Conservation (phyloP, 2,113 vertebrate species). For the Sylvietta virens region DNA sequence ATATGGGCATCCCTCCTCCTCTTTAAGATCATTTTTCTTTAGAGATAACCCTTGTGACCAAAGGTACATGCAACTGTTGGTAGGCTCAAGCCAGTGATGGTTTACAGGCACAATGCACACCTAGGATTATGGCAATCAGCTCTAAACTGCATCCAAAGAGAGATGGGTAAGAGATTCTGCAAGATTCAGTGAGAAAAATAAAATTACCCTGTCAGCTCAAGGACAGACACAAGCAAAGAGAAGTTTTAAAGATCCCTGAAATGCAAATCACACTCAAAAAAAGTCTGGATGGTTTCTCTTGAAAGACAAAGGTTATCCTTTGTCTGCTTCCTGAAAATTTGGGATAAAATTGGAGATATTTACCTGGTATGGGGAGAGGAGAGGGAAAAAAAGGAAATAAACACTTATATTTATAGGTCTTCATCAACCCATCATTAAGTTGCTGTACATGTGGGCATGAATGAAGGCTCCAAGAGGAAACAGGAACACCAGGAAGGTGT, state of each 20-base stretch:
- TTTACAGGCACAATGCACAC: not conserved
- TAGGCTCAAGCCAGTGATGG: not conserved
- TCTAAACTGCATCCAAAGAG: not conserved
- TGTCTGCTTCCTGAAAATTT: not conserved
- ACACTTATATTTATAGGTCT: not conserved
- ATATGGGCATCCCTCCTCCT: not conserved
- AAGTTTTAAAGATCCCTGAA: not conserved
- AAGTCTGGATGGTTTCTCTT: not conserved
- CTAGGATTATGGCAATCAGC: not conserved
- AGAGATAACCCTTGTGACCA: not conserved
- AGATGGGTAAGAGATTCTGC: not conserved
- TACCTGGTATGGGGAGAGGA: not conserved
- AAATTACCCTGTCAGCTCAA: not conserved
- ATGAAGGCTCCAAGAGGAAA: not conserved
- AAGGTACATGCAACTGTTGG: not conserved
- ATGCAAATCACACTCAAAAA: not conserved
- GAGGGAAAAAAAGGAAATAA: not conserved
- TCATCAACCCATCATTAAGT: not conserved
- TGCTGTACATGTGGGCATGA: not conserved
- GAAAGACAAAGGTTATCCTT: not conserved
- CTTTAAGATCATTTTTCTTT: not conserved
- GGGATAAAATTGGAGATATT: not conserved
- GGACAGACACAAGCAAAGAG: not conserved
- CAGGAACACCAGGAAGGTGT: not conserved
- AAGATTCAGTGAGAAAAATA: not conserved